Base-by-base conservation (phyloP, 2,113 vertebrate species). In the Suricata suricatta region DNA sequence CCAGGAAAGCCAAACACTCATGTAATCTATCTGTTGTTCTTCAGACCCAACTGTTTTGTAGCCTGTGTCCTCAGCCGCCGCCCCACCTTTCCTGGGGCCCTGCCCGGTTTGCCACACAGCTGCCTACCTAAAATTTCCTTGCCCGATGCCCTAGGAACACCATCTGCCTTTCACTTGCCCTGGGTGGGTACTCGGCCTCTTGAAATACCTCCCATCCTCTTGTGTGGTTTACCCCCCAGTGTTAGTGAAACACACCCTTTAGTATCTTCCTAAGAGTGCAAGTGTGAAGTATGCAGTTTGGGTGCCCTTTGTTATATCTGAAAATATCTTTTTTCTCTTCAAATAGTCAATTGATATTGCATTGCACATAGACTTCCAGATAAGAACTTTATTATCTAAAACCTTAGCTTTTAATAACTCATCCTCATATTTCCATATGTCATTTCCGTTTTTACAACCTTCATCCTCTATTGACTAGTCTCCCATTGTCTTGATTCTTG, bases 381-480 rank as follows among this genome's bases (percentile, higher is more conserved):
- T 84, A 81, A 76, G 41, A 69, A 69, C 23, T 84, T 83, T 64
- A 41, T 83, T 76, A 64, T 93, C 54, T 74, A 92, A 90, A 79
- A 64, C 7, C 12, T 96, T 94, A 92, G 52, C 31, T 90, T 88
- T 90, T 92, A 96, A 79, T 76, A 66, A 38, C 63, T 77, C 3
- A 74, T 72, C 27, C 13, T 69, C 23, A 82, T 76, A 35, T 96
- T 57, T 92, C 15, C 10, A 13, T 64, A 64, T 12, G 63, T 66
- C 10, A 17, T 29, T 60, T 93, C 79, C 52, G 90, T 91, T 89
- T 79, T 94, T 25, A 79, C 31, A 72, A 0, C 1, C 3, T 68
- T 87, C 9, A 33, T 68, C 10, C 38, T 5, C 33, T 88, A 3
- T 90, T 54, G 16, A 95, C 69, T 82, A 1, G 21, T 72, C 19